Evolutionary conservation across 2,113 vertebrate species (phyloP).

Genomic region (Notechis scutatus): DNA sequence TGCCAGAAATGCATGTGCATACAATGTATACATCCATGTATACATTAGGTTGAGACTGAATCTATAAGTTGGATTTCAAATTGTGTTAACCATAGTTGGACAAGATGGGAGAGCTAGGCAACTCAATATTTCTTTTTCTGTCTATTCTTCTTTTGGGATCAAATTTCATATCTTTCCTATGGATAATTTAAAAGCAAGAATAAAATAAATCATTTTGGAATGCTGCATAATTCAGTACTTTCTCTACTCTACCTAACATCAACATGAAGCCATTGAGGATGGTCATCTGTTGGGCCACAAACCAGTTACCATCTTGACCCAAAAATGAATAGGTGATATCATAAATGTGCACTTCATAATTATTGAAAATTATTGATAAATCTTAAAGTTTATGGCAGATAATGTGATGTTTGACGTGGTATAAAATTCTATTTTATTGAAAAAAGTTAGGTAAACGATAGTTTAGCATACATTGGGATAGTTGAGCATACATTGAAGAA

Average conservation of each 20-base stretch:
- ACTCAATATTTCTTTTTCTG: not conserved
- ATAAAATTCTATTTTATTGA: not conserved
- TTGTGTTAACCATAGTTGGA: not conserved
- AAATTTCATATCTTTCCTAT: not conserved
- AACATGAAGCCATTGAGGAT: not conserved
- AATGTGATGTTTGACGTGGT: not conserved
- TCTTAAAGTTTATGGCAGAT: not conserved
- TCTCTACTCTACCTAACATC: not conserved
- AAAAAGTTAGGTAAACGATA: not conserved
- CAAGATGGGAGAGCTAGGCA: not conserved
- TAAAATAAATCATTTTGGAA: not conserved
- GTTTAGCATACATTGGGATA: not conserved
- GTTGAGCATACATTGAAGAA: not conserved
- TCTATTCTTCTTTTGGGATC: not conserved
- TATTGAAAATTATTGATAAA: not conserved
- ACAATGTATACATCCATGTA: not conserved
- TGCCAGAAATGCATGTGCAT: no score
- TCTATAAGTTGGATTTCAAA: not conserved
- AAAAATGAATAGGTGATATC: not conserved
- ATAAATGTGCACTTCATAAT: not conserved
- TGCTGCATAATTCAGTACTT: not conserved
- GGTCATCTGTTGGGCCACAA: not conserved
- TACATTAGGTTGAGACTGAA: not conserved
- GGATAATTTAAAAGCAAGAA: not conserved
- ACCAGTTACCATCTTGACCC: not conserved